Evolutionary conservation across 2,888 invertebrate genomes (phyloP).

Genomic region (Trileptium ribeirensis): DNA sequence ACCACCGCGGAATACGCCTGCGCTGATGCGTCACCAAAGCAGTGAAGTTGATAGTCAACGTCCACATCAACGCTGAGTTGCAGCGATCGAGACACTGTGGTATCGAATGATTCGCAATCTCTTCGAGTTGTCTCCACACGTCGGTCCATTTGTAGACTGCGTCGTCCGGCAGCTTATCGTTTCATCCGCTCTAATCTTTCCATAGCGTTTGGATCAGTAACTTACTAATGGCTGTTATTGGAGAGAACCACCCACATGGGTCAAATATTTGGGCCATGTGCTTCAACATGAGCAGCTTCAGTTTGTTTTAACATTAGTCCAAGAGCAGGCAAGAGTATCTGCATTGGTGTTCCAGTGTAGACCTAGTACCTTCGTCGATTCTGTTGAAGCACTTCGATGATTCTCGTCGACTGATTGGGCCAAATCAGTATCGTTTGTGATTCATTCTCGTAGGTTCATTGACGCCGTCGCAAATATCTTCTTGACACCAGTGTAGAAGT

Average conservation of each 20-base stretch:
- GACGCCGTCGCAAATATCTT: constrained; percentile 18
- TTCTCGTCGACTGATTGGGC: background rate
- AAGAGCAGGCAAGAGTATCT: background rate
- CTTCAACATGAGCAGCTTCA: constrained; percentile 30
- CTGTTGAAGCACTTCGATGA: no score
- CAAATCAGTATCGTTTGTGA: background rate
- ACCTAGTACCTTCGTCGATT: no score
- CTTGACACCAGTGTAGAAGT: no score
- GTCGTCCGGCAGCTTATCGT: constrained; percentile 32
- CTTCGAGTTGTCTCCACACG: background rate
- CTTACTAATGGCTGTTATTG: constrained; percentile 32
- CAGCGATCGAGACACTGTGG: no score
- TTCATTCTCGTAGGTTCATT: constrained; percentile 25
- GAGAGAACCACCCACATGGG: no score
- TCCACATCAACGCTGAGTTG: background rate
- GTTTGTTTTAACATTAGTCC: background rate
- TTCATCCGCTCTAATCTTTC: constrained; percentile 36
- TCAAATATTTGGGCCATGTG: constrained; percentile 34
- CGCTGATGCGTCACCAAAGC: no score
- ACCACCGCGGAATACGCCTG: no score
- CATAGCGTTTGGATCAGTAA: constrained; percentile 41
- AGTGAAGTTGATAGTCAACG: no score
- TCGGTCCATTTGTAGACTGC: no score
- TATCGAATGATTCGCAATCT: no score
- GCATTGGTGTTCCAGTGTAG: constrained; percentile 12